These are phyloP conservation scores for Tachycineta bicolor DNA, from an alignment of 2,113 vertebrate genomes.

Conservation along the genomic window DNA sequence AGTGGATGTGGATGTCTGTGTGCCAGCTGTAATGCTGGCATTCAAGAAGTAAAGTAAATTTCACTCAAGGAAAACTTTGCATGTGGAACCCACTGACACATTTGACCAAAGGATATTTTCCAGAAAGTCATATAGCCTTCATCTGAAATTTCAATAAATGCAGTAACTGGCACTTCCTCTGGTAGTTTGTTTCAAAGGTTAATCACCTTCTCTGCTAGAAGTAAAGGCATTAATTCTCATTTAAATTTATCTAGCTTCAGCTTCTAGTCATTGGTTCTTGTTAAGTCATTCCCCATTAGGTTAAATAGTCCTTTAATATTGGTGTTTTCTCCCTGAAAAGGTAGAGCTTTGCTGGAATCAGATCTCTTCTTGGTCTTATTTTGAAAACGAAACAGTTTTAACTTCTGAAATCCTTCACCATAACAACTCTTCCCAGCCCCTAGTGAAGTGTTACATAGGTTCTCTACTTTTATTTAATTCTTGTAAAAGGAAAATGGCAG, in stretches of 20 bases:
- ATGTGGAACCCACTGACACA: neutral
- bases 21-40: neutral
- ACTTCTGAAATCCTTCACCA: neutral
- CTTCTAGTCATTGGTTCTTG: slow-evolving; percentile 47
- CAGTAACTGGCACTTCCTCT: slow-evolving; percentile 20
- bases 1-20: neutral
- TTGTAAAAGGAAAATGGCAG: neutral
- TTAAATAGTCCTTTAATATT: slow-evolving; percentile 34
- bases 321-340: neutral
- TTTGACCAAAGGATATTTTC: slow-evolving; percentile 15
- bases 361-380: neutral
- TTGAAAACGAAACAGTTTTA: slow-evolving; percentile 6
- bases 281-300: slow-evolving; percentile 27
- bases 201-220: slow-evolving; percentile 53
- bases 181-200: slow-evolving; percentile 64
- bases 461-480: neutral
- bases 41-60: neutral
- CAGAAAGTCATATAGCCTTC: neutral
- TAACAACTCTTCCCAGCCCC: neutral
- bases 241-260: slow-evolving; percentile 41
- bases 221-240: slow-evolving; percentile 62
- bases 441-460: neutral
- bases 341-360: slow-evolving; percentile 1
- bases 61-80: neutral
- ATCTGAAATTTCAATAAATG: neutral